Evolutionary conservation across 2,797 vertebrate species (phyloP), one percentile per base, ranked within the genome.

Genomic region (Synanceia verrucosa): DNA sequence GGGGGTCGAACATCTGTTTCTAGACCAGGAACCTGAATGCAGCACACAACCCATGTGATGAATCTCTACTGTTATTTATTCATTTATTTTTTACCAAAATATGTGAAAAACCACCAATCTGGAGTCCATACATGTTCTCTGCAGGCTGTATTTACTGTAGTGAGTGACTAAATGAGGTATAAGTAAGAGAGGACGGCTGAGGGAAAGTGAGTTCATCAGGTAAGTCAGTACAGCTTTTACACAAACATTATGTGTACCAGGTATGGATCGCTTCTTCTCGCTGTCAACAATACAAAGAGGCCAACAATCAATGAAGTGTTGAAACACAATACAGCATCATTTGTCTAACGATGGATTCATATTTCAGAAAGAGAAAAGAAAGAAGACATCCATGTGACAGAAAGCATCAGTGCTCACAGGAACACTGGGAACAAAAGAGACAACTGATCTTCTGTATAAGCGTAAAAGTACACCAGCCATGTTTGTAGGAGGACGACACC

Each of bases 241-340:
- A 62, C 56, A 73, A 50, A 79, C 65, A 37, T 43, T 36, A 18
- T 61, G 61, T 73, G 39, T 26, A 51, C 61, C 21, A 64, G 43
- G 33, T 39, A 52, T 16, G 2, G 65, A 70, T 51, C 14, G 13
- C 29, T 37, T 62, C 60, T 47, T 59, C 60, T 52, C 43, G 26
- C n/a, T 10, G 46, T 58, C 59, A 44, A 63, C 72, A 65, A 29
- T 2, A 48, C 12, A 39, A 66, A 4, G 19, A 43, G 33, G 33
- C 28, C 39, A 18, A 6, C 19, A 12, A 26, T n/a, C n/a, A 36
- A 1, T 11, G 55, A 46, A 10, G 51, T 6, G 9, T 33, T 14
- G 39, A n/a, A 69, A 65, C 43, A 65, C 33, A n/a, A 68, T 2
- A 46, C 26, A 64, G 26, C 18, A 26, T 46, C 13, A 16, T 39